Evolutionary conservation across 2,888 invertebrate genomes (phyloP).

Genomic region (Cerastis rubricosa): DNA sequence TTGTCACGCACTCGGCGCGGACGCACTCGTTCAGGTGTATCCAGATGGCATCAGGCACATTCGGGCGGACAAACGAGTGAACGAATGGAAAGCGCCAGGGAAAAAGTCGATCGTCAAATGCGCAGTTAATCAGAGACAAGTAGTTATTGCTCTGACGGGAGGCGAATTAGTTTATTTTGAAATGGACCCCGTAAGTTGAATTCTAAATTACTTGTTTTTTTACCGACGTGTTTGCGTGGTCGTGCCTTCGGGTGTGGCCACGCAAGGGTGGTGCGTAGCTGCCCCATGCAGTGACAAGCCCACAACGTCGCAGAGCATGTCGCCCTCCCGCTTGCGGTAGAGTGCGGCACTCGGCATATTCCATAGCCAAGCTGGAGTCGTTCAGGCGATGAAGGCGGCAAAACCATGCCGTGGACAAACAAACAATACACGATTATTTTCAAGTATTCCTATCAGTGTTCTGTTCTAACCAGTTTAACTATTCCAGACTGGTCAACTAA

Average conservation of each 20-base stretch:
- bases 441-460: constrained; percentile 18
- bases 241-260: constrained; percentile 77
- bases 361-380: constrained; percentile 94
- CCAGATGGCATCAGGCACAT: constrained; percentile 99
- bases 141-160: constrained; percentile 99
- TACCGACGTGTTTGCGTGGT: constrained; percentile 83
- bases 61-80: constrained; percentile 98
- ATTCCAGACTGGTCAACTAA: constrained; percentile 98
- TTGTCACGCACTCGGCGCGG: constrained; percentile 99
- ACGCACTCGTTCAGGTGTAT: constrained; percentile 99
- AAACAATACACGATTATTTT: constrained; percentile 4
- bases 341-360: constrained; percentile 92
- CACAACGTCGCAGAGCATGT: constrained; percentile 92
- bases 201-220: neutral
- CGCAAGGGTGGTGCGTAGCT: constrained; percentile 88
- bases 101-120: constrained; percentile 99
- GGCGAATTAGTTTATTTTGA: constrained; percentile 99
- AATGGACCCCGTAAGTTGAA: constrained; percentile 97
- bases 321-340: constrained; percentile 88
- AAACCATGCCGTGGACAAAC: constrained; percentile 93
- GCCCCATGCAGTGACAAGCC: constrained; percentile 89
- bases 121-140: constrained; percentile 99
- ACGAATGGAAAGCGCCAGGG: constrained; percentile 99
- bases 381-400: constrained; percentile 92
- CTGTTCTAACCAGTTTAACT: constrained; percentile 64